These are phyloP conservation scores for Ivindomyrus marchei DNA, from an alignment of 2,113 vertebrate genomes.

Conservation along the genomic window DNA sequence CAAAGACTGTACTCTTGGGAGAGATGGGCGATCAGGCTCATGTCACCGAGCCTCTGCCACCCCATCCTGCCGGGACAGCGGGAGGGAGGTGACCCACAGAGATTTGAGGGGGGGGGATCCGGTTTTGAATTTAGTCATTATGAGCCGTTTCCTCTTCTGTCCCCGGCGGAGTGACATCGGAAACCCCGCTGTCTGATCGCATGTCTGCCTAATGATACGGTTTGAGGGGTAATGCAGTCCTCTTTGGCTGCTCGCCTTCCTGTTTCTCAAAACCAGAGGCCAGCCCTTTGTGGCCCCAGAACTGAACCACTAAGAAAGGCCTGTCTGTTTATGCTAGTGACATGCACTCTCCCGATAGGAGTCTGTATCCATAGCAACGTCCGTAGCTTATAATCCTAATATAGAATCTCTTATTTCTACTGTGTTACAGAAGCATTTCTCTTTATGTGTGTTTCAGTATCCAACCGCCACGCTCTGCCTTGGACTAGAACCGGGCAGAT, in stretches of 20 bases:
- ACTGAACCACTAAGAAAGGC: not conserved
- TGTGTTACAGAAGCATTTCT: not conserved
- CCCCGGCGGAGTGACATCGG: not conserved
- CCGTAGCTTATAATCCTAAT: not conserved
- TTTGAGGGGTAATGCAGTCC: constrained; percentile 13
- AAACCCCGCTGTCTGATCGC: constrained; percentile 7
- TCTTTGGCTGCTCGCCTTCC: not conserved
- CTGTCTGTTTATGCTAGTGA: not conserved
- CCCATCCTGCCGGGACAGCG: not conserved
- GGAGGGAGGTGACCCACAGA: not conserved
- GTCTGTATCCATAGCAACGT: not conserved
- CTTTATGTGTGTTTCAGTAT: not conserved
- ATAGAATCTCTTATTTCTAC: not conserved
- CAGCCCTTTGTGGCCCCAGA: not conserved
- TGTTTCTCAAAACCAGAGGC: not conserved
- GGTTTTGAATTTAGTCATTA: constrained; percentile 15
- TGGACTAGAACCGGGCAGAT: not conserved
- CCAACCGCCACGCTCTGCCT: not conserved
- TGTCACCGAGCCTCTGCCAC: not conserved
- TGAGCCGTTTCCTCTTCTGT: not conserved
- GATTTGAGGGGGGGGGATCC: not conserved
- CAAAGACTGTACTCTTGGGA: not conserved
- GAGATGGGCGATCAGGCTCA: not conserved
- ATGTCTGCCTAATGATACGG: constrained; percentile 13
- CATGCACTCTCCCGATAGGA: not conserved